Base-by-base conservation (phyloP, 2,888 invertebrate species). In the Orchestes rusci region DNA sequence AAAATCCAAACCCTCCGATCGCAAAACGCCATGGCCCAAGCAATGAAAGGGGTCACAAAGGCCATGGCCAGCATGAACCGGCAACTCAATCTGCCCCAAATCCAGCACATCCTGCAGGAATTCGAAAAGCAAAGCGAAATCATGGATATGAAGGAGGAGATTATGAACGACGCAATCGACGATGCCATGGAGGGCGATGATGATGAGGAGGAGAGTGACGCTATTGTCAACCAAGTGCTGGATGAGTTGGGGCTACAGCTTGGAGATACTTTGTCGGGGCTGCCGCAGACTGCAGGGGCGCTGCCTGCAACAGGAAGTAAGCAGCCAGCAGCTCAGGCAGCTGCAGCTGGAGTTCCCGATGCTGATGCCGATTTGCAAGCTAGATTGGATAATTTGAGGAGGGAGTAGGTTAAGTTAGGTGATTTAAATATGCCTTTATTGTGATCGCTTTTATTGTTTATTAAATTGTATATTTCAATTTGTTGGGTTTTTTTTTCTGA, bases 141-240 rank as follows among this genome's bases (percentile, higher is more conserved):
- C 42, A 99, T 99, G 99, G 97, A 99, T 66, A 99, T 99, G 97
- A 99, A 99, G 67, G 97, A 99, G 68, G 99, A 99, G 71, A 93
- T 99, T 80, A 99, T 99, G 84, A 95, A 92, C 66, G 99, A 99
- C 70, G 96, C 94, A 36, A 97, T 99, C 63, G 99, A 99, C 68
- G 99, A 99, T 72, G 99, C 97, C 1, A 94, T 99, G 87, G 97
- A 92, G 59, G 97, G 90, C 53, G 97, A 95, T 64, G 95, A 84
- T 33, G 99, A 99, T 65, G 95, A 96, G 66, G 95, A 96, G 64
- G 97, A 99, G 72, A 93, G 93, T 63, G 93, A 96, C 71, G 90
- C 90, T 37, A 84, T 96, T 57, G 95, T 97, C 20, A 79, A 85
- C 2, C 94, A 99, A 78, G 95, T 99, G 41, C 72, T 99, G 59